Evolutionary conservation across 2,113 vertebrate genomes (phyloP).

Genomic region (Channa argus): DNA sequence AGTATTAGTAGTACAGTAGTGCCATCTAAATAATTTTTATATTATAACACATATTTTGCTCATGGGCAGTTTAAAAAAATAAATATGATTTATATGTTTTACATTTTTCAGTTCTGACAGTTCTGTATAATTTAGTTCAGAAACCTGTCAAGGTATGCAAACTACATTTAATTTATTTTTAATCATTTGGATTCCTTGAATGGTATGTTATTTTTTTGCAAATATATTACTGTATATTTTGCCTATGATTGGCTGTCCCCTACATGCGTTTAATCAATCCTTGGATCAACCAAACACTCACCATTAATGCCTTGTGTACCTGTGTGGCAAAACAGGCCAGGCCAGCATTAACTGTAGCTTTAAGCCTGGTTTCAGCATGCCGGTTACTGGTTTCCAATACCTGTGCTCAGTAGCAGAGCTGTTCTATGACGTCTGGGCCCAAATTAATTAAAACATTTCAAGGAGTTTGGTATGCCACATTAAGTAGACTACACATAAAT

Average conservation of each 20-base stretch:
- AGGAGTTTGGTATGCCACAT: slow-evolving; percentile 3
- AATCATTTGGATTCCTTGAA: neutral
- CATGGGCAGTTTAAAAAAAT: too few relatives aligned
- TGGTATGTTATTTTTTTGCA: slow-evolving; percentile 27
- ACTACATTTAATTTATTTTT: slow-evolving; percentile 41
- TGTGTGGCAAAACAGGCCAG: slow-evolving; percentile 28
- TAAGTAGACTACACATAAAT: slow-evolving; percentile 35
- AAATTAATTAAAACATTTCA: slow-evolving; percentile 1
- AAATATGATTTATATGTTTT: too few relatives aligned
- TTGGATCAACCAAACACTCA: slow-evolving; percentile 25
- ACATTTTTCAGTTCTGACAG: neutral
- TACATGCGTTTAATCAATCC: neutral
- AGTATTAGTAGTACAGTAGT: too few relatives aligned
- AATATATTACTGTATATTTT: neutral
- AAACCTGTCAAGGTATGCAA: neutral
- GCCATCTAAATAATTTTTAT: too few relatives aligned
- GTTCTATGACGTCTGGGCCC: slow-evolving; percentile 12
- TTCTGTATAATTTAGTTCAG: neutral
- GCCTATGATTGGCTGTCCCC: neutral
- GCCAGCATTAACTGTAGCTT: slow-evolving; percentile 20
- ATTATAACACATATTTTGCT: too few relatives aligned
- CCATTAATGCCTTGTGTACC: slow-evolving; percentile 51
- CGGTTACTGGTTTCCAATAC: slow-evolving; percentile 44
- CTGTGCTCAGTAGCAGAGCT: slow-evolving; percentile 5
- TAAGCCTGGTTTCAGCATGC: slow-evolving; percentile 17